Percentiles rank a stretch among this genome's conserved stretches.
These are phyloP conservation scores for Halocaridina rubra DNA, from an alignment of 2,888 invertebrate species.

Conservation along the genomic window DNA sequence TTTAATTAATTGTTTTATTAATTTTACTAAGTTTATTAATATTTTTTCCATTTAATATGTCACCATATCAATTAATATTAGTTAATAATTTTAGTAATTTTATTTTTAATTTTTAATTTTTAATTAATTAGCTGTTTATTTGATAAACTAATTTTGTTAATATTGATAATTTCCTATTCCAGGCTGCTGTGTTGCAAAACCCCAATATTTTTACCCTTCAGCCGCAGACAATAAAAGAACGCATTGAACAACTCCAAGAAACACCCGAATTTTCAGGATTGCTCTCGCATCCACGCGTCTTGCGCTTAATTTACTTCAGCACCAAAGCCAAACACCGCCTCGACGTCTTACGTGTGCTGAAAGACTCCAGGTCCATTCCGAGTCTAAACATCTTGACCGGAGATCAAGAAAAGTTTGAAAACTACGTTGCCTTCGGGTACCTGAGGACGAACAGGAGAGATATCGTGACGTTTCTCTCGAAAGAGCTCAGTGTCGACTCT, in stretches of 20 bases:
- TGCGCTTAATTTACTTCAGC: constrained; percentile 10
- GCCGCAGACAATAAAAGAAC: constrained; percentile 17
- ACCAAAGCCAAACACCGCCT: not conserved
- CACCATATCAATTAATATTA: too few species aligned
- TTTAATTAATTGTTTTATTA: too few species aligned
- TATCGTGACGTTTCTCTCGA: constrained; percentile 6
- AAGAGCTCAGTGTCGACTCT: not conserved
- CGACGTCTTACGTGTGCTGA: constrained; percentile 14
- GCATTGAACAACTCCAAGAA: constrained; percentile 1
- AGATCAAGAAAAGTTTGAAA: not conserved
- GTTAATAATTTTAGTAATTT: too few species aligned
- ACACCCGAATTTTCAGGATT: constrained; percentile 12
- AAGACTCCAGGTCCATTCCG: constrained; percentile 6
- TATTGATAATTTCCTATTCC: too few species aligned
- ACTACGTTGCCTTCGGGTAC: constrained; percentile 18
- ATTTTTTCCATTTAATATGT: too few species aligned
- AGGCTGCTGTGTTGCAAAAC: not conserved
- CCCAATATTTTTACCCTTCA: constrained; percentile 20
- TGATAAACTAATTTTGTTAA: too few species aligned
- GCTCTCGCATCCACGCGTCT: constrained; percentile 21
- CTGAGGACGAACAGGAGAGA: constrained; percentile 18
- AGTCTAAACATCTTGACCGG: constrained; percentile 19
- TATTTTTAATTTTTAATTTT: too few species aligned
- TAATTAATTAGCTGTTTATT: too few species aligned
- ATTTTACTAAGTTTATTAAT: too few species aligned